Evolutionary conservation across 23 tunicate species (phyloP).

Genomic region (Ascidia mentula): DNA sequence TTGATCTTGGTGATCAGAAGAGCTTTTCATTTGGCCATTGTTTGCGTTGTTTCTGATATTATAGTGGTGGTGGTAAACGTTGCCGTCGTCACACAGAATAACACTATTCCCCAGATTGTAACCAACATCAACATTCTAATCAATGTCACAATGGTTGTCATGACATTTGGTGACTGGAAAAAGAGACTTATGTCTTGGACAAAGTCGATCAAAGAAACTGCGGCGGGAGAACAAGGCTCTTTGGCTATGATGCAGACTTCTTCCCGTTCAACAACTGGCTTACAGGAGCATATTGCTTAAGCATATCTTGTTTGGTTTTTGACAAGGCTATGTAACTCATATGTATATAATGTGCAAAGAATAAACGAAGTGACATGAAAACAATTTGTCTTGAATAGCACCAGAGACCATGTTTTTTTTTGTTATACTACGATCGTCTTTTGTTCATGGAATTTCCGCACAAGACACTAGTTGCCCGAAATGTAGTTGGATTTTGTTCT

Average conservation of each 20-base stretch:
- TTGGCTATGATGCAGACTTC: background rate
- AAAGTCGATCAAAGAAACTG: background rate
- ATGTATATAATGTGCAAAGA: too few relatives aligned
- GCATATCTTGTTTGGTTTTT: too few relatives aligned
- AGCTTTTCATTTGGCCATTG: slow-evolving; percentile 27
- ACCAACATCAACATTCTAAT: slow-evolving; percentile 9
- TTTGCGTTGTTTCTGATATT: slow-evolving; percentile 18
- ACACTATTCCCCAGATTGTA: slow-evolving; percentile 10
- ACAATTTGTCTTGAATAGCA: too few relatives aligned
- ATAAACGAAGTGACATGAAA: too few relatives aligned
- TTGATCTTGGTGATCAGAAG: slow-evolving; percentile 8
- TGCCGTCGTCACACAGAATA: slow-evolving; percentile 14
- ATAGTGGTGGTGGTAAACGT: slow-evolving; percentile 25
- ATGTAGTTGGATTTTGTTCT: too few relatives aligned
- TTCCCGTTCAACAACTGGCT: too few relatives aligned
- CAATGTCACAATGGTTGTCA: background rate
- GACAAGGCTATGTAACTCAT: too few relatives aligned
- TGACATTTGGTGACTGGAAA: slow-evolving; percentile 16
- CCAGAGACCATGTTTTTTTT: too few relatives aligned
- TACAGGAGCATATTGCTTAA: too few relatives aligned
- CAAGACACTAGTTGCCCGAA: too few relatives aligned
- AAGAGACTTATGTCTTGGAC: slow-evolving; percentile 2
- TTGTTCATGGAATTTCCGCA: too few relatives aligned
- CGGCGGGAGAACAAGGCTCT: background rate
- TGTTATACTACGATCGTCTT: too few relatives aligned